Evolutionary conservation across 2,113 vertebrate genomes (phyloP).

Genomic region (Raja brachyura): DNA sequence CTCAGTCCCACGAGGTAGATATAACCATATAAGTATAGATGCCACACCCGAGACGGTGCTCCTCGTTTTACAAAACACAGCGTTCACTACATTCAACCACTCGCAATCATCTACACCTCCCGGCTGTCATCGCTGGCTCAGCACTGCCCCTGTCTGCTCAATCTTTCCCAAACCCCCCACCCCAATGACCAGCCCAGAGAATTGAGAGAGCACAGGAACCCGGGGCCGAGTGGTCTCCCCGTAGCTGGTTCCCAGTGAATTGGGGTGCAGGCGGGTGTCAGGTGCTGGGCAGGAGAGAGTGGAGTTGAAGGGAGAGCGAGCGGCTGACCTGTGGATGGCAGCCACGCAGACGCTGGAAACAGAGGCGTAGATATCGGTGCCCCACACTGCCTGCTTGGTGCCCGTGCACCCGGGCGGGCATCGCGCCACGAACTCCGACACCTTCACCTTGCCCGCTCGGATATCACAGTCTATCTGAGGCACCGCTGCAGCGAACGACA

Average conservation of each 20-base stretch:
- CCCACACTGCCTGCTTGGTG: slow-evolving; percentile 79
- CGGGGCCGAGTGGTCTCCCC: not conserved
- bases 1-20: no score
- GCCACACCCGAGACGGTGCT: not conserved
- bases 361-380: slow-evolving; percentile 82
- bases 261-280: not conserved
- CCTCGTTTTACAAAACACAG: not conserved
- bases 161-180: not conserved
- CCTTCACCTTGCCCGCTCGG: slow-evolving; percentile 81
- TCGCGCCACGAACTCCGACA: slow-evolving; percentile 85
- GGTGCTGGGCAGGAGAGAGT: not conserved
- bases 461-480: slow-evolving; percentile 82
- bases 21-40: no score
- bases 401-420: slow-evolving; percentile 84
- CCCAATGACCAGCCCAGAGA: not conserved
- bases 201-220: no score
- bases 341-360: slow-evolving; percentile 92
- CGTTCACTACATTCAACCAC: no score
- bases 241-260: not conserved
- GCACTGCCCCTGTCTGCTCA: not conserved
- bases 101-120: no score
- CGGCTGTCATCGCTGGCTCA: no score
- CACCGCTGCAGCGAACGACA: slow-evolving; percentile 61
- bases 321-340: slow-evolving; percentile 81
- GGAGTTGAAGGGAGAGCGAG: not conserved